phyloP scores from a whole-genome alignment of 2,888 invertebrate genomes.

The Scrobipalpa atriplicella region DNA sequence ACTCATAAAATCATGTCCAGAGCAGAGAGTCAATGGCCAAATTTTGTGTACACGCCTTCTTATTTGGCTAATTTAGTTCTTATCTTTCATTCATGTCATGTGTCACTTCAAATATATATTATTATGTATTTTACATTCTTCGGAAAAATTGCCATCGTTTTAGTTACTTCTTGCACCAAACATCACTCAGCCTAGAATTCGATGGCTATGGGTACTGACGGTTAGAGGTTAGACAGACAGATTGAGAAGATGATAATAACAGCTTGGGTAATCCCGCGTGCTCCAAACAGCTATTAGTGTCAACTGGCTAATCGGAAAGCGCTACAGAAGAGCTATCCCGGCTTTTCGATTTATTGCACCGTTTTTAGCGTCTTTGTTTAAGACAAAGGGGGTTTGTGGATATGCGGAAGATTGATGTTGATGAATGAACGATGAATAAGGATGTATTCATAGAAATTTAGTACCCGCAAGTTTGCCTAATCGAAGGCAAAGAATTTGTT shows the following conservation, averaged over 20 bases:
- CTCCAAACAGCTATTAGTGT: slow-evolving; percentile 32
- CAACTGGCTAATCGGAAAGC: slow-evolving; percentile 28
- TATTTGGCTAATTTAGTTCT: no score
- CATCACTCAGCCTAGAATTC: no score
- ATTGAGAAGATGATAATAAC: slow-evolving; percentile 53
- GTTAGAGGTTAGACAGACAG: slow-evolving; percentile 45
- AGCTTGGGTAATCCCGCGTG: slow-evolving; percentile 35
- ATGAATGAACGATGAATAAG: not conserved
- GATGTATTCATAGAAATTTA: not conserved
- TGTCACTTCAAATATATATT: no score
- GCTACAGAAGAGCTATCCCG: slow-evolving; percentile 11
- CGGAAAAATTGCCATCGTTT: no score
- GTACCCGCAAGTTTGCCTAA: not conserved
- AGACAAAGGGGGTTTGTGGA: slow-evolving; percentile 8
- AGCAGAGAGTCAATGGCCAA: no score
- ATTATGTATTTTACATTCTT: no score
- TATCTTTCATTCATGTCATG: no score
- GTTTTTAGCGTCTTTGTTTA: slow-evolving; percentile 19
- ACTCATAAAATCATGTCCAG: no score
- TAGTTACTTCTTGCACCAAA: no score
- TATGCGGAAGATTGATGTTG: not conserved
- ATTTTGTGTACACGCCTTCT: no score
- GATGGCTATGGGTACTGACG: no score
- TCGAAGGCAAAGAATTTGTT: no score
- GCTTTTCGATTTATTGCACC: slow-evolving; percentile 17